A percentile compares a stretch with the other conserved stretches of the same genome.
Conservation (phyloP, 2,888 invertebrate species). For the Loripinus fragilis region DNA sequence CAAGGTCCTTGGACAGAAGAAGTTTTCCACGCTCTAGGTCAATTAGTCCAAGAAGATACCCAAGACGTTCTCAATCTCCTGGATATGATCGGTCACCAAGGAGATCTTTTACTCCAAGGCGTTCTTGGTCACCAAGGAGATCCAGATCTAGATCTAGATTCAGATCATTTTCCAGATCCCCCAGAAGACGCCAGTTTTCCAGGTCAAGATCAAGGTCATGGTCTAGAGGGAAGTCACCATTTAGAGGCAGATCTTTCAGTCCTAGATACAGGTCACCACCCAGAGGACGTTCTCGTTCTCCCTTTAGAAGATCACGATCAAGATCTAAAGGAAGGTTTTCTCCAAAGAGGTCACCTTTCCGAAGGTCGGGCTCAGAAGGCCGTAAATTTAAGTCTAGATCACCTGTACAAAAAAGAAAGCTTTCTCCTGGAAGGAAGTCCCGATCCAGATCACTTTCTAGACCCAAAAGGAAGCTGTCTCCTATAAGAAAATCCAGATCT, state of each 20-base stretch:
- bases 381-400: conserved; percentile 31
- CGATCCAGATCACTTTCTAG: conserved; percentile 15
- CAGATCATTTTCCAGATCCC: conserved; percentile 55
- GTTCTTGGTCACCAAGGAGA: conserved; percentile 52
- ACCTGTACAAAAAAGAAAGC: conserved; percentile 28
- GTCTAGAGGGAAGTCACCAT: conserved; percentile 51
- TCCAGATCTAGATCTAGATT: conserved; percentile 54
- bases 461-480: not conserved
- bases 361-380: conserved; percentile 26
- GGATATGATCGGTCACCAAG: conserved; percentile 60
- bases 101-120: conserved; percentile 47
- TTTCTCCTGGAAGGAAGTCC: conserved; percentile 28
- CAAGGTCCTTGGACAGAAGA: conserved; percentile 54
- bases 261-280: conserved; percentile 56
- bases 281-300: not conserved
- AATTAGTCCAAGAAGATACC: conserved; percentile 48
- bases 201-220: conserved; percentile 58
- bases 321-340: conserved; percentile 30
- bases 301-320: conserved; percentile 46
- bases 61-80: conserved; percentile 45
- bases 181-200: conserved; percentile 41
- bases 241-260: conserved; percentile 21
- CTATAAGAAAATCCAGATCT: conserved; percentile 45
- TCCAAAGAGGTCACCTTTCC: conserved; percentile 24
- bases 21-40: conserved; percentile 56